Evolutionary conservation across 2,797 vertebrate species (phyloP), one percentile per base, ranked within the genome.

Genomic region (Halcyon leucocephala): DNA sequence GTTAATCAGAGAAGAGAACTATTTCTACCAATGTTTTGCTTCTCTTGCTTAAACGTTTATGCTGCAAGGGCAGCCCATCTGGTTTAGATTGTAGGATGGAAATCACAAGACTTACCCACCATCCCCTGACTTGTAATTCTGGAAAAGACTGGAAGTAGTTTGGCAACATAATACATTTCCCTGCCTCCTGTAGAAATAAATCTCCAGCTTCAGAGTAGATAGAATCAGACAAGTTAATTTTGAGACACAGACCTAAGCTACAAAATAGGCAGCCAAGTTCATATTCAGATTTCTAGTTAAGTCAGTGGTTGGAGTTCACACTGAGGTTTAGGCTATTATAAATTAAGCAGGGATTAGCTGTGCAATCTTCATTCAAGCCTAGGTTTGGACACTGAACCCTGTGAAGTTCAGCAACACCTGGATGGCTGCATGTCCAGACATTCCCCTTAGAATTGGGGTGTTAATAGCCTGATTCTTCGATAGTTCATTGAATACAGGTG

Each of bases 91-190:
- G 89, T 73, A 95, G 79, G 76, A 90, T 82, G 76, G 82, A 97
- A 98, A 95, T 97, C 96, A 96, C 90, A 96, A 97, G 97, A 96
- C 93, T 86, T 96, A 96, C 93, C 77, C 94, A 94, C 95, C 84
- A 84, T 96, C 85, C 93, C 79, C 95, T 91, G 93, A 93, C 55
- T 96, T 97, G 82, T 96, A 97, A 97, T 97, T 95, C 92, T 95
- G 95, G 97, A 94, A 97, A 97, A 97, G 87, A 91, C 90, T 88
- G 90, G 82, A 94, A 97, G 94, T 97, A 95, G 93, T 97, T 93
- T 96, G 95, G 95, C 61, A 37, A 93, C 66, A 61, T 86, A 95
- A 84, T 92, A 83, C 72, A 86, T 96, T 97, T 96, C 87, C 88
- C 93, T 97, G 93, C 52, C 89, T 97, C 48, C 79, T 81, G 70